These are phyloP conservation scores for Fratercula arctica DNA, from an alignment of 2,797 vertebrate species.

Conservation along the genomic window DNA sequence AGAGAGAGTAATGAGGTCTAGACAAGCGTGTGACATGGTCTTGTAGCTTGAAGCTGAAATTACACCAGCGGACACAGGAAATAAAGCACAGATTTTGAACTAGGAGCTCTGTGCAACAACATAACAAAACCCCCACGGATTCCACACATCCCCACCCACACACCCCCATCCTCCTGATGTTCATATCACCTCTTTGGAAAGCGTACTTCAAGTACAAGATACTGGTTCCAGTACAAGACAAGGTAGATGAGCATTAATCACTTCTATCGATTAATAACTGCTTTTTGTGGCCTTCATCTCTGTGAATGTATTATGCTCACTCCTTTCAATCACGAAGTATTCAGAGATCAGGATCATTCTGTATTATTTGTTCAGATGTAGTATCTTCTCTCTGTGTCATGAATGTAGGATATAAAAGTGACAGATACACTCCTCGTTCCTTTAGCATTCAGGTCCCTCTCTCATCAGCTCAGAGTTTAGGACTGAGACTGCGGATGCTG, in stretches of 20 bases:
- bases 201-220: not conserved
- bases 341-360: not conserved
- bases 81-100: constrained; percentile 5
- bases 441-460: constrained; percentile 15
- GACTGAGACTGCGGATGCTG: not conserved
- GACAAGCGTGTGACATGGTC: not conserved
- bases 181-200: not conserved
- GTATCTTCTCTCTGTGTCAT: not conserved
- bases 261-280: not conserved
- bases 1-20: constrained; percentile 42
- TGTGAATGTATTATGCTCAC: not conserved
- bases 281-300: not conserved
- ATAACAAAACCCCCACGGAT: not conserved
- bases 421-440: not conserved
- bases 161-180: not conserved
- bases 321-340: not conserved
- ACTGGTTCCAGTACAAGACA: not conserved
- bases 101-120: not conserved
- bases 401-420: not conserved
- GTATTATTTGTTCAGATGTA: constrained; percentile 3
- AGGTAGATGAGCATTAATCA: not conserved
- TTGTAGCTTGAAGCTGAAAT: constrained; percentile 42
- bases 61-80: not conserved
- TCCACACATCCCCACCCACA: no score
- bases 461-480: not conserved